These are phyloP conservation scores for Dermochelys coriacea DNA, from an alignment of 2,797 vertebrate genomes.

Conservation along the genomic window DNA sequence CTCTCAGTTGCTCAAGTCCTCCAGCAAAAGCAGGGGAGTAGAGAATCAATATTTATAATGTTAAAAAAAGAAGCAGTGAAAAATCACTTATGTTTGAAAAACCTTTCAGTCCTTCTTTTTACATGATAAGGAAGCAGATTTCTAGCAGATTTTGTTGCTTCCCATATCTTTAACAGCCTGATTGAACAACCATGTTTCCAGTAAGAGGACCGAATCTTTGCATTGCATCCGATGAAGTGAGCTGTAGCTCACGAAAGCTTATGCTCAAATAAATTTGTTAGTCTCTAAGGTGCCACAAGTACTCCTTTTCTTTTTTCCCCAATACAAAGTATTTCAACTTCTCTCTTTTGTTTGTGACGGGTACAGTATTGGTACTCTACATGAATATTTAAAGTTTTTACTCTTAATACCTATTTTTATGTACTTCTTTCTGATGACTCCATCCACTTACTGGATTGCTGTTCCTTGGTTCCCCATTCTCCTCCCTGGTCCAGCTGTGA, in stretches of 20 bases:
- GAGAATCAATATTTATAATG: slow-evolving; percentile 7
- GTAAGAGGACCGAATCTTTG: not conserved
- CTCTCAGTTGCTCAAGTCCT: not conserved
- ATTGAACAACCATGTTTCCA: not conserved
- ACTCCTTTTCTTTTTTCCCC: too few species aligned
- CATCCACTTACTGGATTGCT: not conserved
- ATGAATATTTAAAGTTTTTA: not conserved
- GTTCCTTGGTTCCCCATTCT: not conserved
- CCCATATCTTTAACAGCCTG: not conserved
- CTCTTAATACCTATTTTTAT: not conserved
- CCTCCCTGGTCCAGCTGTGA: not conserved
- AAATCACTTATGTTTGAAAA: not conserved
- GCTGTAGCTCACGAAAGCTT: too few species aligned
- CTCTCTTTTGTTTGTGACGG: not conserved
- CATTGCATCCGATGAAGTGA: too few species aligned
- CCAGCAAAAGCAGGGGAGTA: slow-evolving; percentile 11
- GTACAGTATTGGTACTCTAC: not conserved
- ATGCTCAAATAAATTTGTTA: too few species aligned
- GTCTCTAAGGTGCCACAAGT: too few species aligned
- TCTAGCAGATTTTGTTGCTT: not conserved
- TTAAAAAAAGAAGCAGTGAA: not conserved
- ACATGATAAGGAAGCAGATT: not conserved
- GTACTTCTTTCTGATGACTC: not conserved
- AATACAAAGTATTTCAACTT: not conserved
- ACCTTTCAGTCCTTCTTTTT: not conserved